Evolutionary conservation across 2,113 vertebrate species (phyloP).

Genomic region (Columbina picui): DNA sequence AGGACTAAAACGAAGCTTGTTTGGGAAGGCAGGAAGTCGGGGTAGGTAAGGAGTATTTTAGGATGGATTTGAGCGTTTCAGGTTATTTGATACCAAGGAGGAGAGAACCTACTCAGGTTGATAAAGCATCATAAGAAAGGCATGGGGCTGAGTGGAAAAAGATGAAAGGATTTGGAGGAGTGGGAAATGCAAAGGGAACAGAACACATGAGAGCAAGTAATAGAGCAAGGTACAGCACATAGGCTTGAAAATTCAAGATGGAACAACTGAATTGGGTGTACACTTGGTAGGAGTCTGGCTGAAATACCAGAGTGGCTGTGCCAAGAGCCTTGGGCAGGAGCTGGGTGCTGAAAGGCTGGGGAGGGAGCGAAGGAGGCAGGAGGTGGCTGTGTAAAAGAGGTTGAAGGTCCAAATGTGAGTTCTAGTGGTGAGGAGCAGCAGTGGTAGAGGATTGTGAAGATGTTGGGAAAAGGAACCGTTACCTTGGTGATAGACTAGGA

Average conservation of each 20-base stretch:
- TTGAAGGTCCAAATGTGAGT: background rate
- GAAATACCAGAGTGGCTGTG: background rate
- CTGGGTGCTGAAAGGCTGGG: background rate
- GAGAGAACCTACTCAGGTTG: background rate
- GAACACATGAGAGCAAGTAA: background rate
- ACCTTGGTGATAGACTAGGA: conserved; percentile 13
- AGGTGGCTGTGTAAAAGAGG: background rate
- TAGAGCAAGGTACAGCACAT: background rate
- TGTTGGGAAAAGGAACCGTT: background rate
- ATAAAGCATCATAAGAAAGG: background rate
- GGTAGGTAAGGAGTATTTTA: conserved; percentile 25
- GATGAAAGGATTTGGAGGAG: background rate
- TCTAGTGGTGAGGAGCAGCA: background rate
- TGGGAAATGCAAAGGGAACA: background rate
- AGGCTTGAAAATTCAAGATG: background rate
- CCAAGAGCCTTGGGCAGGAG: background rate
- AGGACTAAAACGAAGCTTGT: background rate
- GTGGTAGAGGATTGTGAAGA: background rate
- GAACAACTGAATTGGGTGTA: background rate
- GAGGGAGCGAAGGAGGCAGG: background rate
- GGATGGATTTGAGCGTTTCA: background rate
- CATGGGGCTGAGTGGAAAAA: background rate
- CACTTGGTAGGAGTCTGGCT: background rate
- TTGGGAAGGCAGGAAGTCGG: background rate
- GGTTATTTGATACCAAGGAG: background rate